Conservation (phyloP, 1,140 invertebrate genomes). For the Drosophila guanche region DNA sequence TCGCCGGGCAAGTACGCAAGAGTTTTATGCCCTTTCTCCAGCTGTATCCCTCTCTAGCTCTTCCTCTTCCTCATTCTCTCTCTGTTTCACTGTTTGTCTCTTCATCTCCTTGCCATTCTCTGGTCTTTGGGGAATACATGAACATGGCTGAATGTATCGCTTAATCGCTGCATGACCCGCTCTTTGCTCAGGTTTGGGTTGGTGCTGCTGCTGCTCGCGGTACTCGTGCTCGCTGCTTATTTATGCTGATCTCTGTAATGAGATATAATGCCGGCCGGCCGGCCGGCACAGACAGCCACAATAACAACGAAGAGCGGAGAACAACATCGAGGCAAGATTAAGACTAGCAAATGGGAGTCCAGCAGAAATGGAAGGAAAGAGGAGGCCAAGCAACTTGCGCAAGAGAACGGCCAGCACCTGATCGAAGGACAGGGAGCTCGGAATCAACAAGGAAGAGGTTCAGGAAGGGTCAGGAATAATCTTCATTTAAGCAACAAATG, state of each 20-base stretch:
- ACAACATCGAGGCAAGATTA: neutral
- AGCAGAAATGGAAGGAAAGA: no score
- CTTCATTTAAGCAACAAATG: no score
- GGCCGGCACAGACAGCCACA: conserved; percentile 47
- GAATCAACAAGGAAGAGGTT: no score
- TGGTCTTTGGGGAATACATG: conserved; percentile 59
- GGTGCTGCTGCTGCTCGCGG: conserved; percentile 30
- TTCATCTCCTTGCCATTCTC: conserved; percentile 2
- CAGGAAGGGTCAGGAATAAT: no score
- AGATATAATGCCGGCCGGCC: conserved; percentile 81
- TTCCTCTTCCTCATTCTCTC: conserved; percentile 19
- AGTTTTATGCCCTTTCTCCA: conserved; percentile 45
- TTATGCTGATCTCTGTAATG: conserved; percentile 82
- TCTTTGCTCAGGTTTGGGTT: conserved; percentile 39
- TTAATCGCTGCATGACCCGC: conserved; percentile 59
- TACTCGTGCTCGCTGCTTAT: conserved; percentile 74
- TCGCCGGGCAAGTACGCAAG: conserved; percentile 54
- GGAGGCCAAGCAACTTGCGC: no score
- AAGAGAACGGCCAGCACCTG: no score
- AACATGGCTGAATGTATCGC: conserved; percentile 65
- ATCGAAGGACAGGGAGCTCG: no score
- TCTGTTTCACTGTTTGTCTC: neutral
- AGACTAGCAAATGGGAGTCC: no score
- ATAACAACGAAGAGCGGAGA: conserved; percentile 29
- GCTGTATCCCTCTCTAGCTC: conserved; percentile 40